A percentile compares a stretch with the other conserved stretches of the same genome.
Conservation (phyloP, 1,140 invertebrate species). For the Chironomus tepperi region DNA sequence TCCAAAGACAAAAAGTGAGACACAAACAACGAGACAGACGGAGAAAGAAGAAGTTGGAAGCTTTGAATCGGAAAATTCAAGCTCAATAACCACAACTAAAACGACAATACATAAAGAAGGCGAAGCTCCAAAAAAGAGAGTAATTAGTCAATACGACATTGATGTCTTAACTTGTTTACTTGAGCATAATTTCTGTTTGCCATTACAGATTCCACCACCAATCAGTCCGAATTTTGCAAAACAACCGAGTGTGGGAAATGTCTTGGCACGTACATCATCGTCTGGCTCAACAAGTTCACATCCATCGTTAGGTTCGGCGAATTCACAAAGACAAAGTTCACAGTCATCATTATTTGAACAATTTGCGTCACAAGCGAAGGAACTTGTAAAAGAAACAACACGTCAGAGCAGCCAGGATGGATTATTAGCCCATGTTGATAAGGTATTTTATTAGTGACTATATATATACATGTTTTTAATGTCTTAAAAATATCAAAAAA, state of each 20-base stretch:
- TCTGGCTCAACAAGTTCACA: slow-evolving; percentile 45
- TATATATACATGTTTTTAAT: too few species aligned
- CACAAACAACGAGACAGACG: slow-evolving; percentile 34
- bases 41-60: slow-evolving; percentile 57
- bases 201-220: slow-evolving; percentile 34
- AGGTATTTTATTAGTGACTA: slow-evolving; percentile 45
- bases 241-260: slow-evolving; percentile 54
- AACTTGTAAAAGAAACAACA: slow-evolving; percentile 73
- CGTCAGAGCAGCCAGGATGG: slow-evolving; percentile 83
- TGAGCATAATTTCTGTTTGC: background rate
- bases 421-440: slow-evolving; percentile 80
- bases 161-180: too few species aligned
- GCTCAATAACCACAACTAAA: slow-evolving; percentile 60
- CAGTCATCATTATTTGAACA: slow-evolving; percentile 77
- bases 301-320: slow-evolving; percentile 27
- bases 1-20: slow-evolving; percentile 34
- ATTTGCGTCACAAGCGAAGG: slow-evolving; percentile 76
- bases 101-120: slow-evolving; percentile 54
- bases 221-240: slow-evolving; percentile 47
- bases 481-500: background rate
- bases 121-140: slow-evolving; percentile 28
- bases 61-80: slow-evolving; percentile 60
- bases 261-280: slow-evolving; percentile 53
- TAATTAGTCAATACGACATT: background rate
- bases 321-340: slow-evolving; percentile 57